Percentiles rank a stretch among this genome's conserved stretches.
phyloP scores from a whole-genome alignment of 1,140 invertebrate species.

The Pemphigus obesinymphae region DNA sequence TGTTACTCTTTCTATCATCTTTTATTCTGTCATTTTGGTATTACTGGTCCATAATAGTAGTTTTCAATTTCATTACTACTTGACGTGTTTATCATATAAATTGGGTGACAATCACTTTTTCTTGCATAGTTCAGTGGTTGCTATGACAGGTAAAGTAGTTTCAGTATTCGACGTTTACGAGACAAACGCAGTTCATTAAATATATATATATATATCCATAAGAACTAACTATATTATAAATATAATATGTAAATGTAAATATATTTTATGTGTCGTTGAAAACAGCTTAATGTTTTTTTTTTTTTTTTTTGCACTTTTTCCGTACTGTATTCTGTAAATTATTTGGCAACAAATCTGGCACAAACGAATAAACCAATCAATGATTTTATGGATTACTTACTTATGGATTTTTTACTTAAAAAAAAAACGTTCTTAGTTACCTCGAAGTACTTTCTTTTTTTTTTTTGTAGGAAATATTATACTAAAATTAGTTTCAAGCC shows the following conservation, averaged over 20 bases:
- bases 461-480: too few relatives aligned
- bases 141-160: conserved; percentile 2
- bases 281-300: neutral
- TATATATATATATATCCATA: neutral
- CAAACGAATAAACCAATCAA: too few relatives aligned
- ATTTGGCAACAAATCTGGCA: too few relatives aligned
- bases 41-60: neutral
- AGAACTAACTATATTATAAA: too few relatives aligned
- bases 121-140: neutral
- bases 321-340: neutral
- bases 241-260: neutral
- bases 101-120: neutral
- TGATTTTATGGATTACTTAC: too few relatives aligned
- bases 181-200: neutral
- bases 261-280: neutral
- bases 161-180: neutral
- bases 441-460: too few relatives aligned
- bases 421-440: too few relatives aligned
- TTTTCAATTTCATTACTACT: conserved; percentile 14
- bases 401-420: too few relatives aligned
- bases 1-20: neutral
- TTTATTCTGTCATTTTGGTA: conserved; percentile 6
- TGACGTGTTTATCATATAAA: conserved; percentile 18
- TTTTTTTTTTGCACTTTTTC: neutral
- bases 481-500: too few relatives aligned